These are phyloP conservation scores for Diplodus sargus DNA, from an alignment of 2,797 vertebrate genomes.

Conservation along the genomic window DNA sequence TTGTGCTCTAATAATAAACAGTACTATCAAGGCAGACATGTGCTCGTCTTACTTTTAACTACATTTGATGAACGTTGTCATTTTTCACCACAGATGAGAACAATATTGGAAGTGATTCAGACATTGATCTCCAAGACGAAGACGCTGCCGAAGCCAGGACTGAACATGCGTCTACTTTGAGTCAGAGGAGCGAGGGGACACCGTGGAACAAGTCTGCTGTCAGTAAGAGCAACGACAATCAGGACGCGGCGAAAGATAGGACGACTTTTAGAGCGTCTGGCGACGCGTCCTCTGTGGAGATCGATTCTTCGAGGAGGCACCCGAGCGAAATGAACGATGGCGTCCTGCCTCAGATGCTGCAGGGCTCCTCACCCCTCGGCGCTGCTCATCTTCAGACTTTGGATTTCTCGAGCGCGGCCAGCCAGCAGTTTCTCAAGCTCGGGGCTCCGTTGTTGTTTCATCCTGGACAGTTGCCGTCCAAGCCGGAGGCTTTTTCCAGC, in stretches of 20 bases:
- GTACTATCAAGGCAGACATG: background rate
- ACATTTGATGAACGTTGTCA: background rate
- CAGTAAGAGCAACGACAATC: constrained; percentile 67
- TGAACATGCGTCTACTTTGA: constrained; percentile 65
- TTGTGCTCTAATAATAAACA: background rate
- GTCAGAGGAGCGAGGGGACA: constrained; percentile 72
- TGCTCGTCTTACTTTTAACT: background rate
- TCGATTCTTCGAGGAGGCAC: constrained; percentile 71
- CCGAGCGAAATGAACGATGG: constrained; percentile 81
- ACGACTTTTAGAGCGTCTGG: constrained; percentile 73
- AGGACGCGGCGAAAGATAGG: constrained; percentile 69
- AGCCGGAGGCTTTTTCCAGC: constrained; percentile 85
- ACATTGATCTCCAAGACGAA: constrained; percentile 87
- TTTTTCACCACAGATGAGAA: constrained; percentile 83
- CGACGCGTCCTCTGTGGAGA: constrained; percentile 71
- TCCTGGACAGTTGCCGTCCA: constrained; percentile 88
- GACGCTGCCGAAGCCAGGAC: constrained; percentile 67
- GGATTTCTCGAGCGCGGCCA: constrained; percentile 85
- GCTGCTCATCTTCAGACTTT: constrained; percentile 85
- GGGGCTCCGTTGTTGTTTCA: constrained; percentile 89
- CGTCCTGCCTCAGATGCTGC: constrained; percentile 81
- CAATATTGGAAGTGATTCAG: constrained; percentile 85
- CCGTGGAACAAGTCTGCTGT: constrained; percentile 76
- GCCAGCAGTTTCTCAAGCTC: constrained; percentile 88
- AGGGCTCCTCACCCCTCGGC: constrained; percentile 78